Evolutionary conservation across 1,140 invertebrate species (phyloP), one percentile per base, ranked within the genome.

Genomic region (Philopotamus ludificatus): DNA sequence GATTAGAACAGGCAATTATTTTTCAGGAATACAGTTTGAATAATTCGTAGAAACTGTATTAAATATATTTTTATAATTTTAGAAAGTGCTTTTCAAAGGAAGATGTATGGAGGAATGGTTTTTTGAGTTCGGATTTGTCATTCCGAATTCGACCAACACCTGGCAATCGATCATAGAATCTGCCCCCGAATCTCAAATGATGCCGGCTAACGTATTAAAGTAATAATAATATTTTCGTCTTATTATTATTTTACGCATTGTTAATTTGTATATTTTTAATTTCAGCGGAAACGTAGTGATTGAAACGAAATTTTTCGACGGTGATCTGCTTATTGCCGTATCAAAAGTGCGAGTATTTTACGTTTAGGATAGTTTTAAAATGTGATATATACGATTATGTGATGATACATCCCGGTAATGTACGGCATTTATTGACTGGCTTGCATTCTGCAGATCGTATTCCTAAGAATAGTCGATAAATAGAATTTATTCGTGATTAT

Each of bases 81-180:
- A 89, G 85, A 85, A 84, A 81, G 81, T 90, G 3, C 77, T 90
- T 25, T 91, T 90, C 75, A 90, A 91, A 76, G 91, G 90, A 0
- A 82, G 90, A 61, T 92, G 90, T 73, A 81, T 94, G 68, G 92
- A 95, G 83, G 95, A 99, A 81, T 99, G 97, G 97, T 94, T 92
- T 77, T 99, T 99, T 80, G 95, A 99, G 76, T 99, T 99, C 87
- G 98, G 98, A 41, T 98, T 95, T 81, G 97, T 99, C 1, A 98
- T 99, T 73, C 93, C 96, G 16, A 95, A 96, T 72, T 99, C 97
- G 16, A 99, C 96, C 44, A 99, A 99, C 79, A 99, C 97, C 2
- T 99, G 98, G 98, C 96, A 99, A 77, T 97, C 92, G 63, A 83
- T 95, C 16, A 97, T 99, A 71, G 95, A 99, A 82, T 96, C 97